Evolutionary conservation across 1,140 invertebrate genomes (phyloP).

Genomic region (Drosophila ironensis): DNA sequence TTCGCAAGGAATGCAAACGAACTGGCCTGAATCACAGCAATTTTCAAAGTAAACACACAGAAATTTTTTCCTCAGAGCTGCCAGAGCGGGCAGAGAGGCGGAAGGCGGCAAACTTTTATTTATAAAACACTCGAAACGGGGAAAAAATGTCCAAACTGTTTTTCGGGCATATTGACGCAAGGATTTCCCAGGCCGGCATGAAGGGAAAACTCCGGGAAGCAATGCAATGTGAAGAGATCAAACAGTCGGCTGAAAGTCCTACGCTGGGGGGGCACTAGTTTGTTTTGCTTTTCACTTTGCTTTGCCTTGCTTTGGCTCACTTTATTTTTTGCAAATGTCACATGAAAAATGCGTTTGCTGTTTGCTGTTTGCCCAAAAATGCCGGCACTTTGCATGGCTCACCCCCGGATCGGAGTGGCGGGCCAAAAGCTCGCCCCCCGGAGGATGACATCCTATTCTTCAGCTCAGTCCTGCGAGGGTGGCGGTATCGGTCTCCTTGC

Average conservation of each 20-base stretch:
- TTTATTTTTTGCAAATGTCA: conserved; percentile 70
- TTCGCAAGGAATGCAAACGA: conserved; percentile 35
- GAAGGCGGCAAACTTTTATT: conserved; percentile 68
- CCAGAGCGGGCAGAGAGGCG: conserved; percentile 19
- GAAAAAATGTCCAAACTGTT: conserved; percentile 57
- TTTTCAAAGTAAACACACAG: conserved; percentile 71
- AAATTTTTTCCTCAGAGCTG: conserved; percentile 30
- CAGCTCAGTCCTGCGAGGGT: conserved; percentile 10
- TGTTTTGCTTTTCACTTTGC: conserved; percentile 62
- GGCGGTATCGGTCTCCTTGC: conserved; percentile 46
- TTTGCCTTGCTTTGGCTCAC: too few relatives aligned
- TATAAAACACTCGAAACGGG: conserved; percentile 71
- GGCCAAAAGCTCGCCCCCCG: conserved; percentile 1
- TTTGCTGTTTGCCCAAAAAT: conserved; percentile 54
- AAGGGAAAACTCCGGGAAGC: background rate
- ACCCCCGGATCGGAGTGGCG: conserved; percentile 1
- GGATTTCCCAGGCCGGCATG: conserved; percentile 46
- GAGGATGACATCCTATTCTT: conserved; percentile 27
- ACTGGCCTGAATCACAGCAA: conserved; percentile 70
- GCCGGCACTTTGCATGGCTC: conserved; percentile 65
- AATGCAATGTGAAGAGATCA: conserved; percentile 61
- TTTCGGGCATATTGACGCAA: conserved; percentile 61
- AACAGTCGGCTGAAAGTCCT: conserved; percentile 52
- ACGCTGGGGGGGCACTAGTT: conserved; percentile 56
- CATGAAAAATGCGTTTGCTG: conserved; percentile 72